Evolutionary conservation across 1,140 invertebrate species (phyloP).

Genomic region (Kradibia gibbosae): DNA sequence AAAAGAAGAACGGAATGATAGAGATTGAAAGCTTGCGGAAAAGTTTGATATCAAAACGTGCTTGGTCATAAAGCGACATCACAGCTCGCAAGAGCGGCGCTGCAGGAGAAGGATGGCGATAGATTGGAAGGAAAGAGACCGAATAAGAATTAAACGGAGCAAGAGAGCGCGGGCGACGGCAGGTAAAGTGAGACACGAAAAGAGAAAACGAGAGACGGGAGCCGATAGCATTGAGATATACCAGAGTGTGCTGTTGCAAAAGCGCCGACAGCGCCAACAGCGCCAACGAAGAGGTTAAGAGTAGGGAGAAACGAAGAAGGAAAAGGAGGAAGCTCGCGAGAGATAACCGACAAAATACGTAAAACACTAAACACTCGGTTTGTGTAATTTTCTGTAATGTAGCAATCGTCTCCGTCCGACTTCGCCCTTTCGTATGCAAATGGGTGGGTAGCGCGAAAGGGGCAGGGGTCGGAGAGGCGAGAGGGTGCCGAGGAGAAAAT

Average conservation of each 20-base stretch:
- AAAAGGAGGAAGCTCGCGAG: slow-evolving; percentile 20
- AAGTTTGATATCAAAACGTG: slow-evolving; percentile 50
- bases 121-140: background rate
- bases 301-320: slow-evolving; percentile 19
- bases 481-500: background rate
- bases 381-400: slow-evolving; percentile 50
- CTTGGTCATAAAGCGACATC: slow-evolving; percentile 41
- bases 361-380: slow-evolving; percentile 48
- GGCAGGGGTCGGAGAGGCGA: slow-evolving; percentile 2
- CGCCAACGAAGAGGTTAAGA: slow-evolving; percentile 16
- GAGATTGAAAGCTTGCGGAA: slow-evolving; percentile 51
- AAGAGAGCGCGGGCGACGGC: slow-evolving; percentile 6
- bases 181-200: background rate
- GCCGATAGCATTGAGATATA: slow-evolving; percentile 48
- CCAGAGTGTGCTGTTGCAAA: slow-evolving; percentile 35
- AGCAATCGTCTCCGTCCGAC: slow-evolving; percentile 30
- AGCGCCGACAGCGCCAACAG: slow-evolving; percentile 28
- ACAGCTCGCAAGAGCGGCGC: slow-evolving; percentile 9
- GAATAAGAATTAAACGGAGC: background rate
- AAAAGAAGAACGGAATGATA: slow-evolving; percentile 42
- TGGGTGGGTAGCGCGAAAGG: background rate
- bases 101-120: slow-evolving; percentile 36
- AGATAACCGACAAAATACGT: slow-evolving; percentile 51
- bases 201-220: slow-evolving; percentile 19
- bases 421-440: slow-evolving; percentile 49